Evolutionary conservation across 2,797 vertebrate species (phyloP).

Genomic region (Acanthopagrus latus): DNA sequence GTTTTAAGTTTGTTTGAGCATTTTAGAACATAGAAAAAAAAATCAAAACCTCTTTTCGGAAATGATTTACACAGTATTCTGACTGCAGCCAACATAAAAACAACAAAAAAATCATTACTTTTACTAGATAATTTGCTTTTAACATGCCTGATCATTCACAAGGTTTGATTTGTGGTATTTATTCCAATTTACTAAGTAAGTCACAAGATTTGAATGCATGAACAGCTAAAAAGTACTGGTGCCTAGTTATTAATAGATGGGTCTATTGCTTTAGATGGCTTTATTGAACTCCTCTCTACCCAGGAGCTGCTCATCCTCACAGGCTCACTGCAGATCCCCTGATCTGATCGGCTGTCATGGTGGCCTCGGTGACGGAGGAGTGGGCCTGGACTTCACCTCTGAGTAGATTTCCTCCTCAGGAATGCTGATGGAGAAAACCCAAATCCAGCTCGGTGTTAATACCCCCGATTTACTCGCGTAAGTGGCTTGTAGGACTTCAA

Average conservation of each 20-base stretch:
- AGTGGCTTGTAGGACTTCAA: slow-evolving; percentile 41
- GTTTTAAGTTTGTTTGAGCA: neutral
- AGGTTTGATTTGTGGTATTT: neutral
- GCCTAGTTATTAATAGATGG: no score
- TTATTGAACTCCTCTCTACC: neutral
- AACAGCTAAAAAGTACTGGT: neutral
- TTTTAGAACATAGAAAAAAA: neutral
- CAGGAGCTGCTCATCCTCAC: neutral
- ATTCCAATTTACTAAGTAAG: neutral
- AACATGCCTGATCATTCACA: neutral
- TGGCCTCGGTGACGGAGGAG: neutral
- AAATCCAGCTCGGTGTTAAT: slow-evolving; percentile 57
- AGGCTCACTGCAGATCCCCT: neutral
- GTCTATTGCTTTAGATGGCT: no score
- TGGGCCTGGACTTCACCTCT: neutral
- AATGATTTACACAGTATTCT: no score
- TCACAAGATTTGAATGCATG: neutral
- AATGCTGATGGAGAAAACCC: slow-evolving; percentile 58
- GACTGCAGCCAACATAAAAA: neutral
- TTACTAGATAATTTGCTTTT: neutral
- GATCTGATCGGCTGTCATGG: slow-evolving; percentile 14
- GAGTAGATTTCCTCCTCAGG: slow-evolving; percentile 49
- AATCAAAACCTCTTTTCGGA: accelerated
- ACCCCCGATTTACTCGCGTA: slow-evolving; percentile 45
- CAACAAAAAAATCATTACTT: no score